Conservation (phyloP, 2,888 invertebrate genomes). For the Caenorhabditis wallacei region DNA sequence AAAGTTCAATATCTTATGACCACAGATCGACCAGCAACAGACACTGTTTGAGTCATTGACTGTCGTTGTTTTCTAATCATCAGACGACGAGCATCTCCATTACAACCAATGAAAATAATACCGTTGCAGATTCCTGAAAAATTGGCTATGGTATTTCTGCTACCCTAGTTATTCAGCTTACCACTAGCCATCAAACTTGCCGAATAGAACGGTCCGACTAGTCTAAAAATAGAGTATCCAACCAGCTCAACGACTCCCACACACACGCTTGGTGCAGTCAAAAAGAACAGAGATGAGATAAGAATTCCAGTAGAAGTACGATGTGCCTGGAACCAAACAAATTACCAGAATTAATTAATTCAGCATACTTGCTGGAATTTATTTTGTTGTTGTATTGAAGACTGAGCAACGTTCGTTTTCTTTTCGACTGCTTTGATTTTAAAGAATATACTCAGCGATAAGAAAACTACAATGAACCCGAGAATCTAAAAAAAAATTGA, state of each 20-base stretch:
- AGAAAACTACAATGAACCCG: slow-evolving; percentile 34
- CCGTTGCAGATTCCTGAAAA: slow-evolving; percentile 57
- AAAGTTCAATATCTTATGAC: slow-evolving; percentile 15
- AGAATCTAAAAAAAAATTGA: slow-evolving; percentile 41
- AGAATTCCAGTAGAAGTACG: slow-evolving; percentile 52
- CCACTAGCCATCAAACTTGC: slow-evolving; percentile 53
- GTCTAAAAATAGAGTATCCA: slow-evolving; percentile 55
- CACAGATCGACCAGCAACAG: slow-evolving; percentile 3
- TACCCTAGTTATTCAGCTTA: slow-evolving; percentile 17
- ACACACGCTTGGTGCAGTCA: slow-evolving; percentile 53
- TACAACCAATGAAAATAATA: slow-evolving; percentile 49
- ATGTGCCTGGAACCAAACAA: slow-evolving; percentile 38
- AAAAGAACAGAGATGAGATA: slow-evolving; percentile 37
- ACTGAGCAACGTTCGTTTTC: not conserved
- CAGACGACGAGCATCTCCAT: slow-evolving; percentile 40
- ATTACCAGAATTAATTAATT: not conserved
- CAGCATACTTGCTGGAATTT: slow-evolving; percentile 33
- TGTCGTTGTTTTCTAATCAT: not conserved
- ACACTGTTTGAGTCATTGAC: slow-evolving; percentile 18
- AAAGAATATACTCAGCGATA: slow-evolving; percentile 41
- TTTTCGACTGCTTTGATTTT: slow-evolving; percentile 51
- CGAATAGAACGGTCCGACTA: slow-evolving; percentile 60
- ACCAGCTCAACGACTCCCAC: slow-evolving; percentile 56
- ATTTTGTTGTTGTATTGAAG: slow-evolving; percentile 14
- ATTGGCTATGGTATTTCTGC: too few relatives aligned